Evolutionary conservation across 1,140 invertebrate genomes (phyloP).

Genomic region (Thaumatotibia leucotreta): DNA sequence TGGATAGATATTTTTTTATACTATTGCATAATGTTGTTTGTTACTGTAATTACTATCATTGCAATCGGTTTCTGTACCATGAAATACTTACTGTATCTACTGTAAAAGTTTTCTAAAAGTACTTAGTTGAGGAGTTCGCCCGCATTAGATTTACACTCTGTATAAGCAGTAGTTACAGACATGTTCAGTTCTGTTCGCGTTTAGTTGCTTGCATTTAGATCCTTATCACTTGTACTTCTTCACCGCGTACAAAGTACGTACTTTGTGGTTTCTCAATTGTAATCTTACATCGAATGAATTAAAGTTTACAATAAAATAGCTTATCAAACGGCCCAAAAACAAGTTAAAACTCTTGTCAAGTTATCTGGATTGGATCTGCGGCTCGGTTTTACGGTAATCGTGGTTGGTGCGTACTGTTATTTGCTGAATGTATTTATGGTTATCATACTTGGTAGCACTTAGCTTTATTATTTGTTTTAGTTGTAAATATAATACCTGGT

Average conservation of each 20-base stretch:
- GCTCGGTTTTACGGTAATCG: conserved; percentile 62
- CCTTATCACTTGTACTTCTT: conserved; percentile 49
- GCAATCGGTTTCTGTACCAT: too few species aligned
- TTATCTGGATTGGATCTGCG: conserved; percentile 57
- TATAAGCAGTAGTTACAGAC: conserved; percentile 49
- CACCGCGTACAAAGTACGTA: conserved; percentile 27
- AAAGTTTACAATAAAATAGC: conserved; percentile 22
- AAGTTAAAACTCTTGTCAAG: conserved; percentile 60
- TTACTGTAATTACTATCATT: too few species aligned
- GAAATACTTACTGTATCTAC: too few species aligned
- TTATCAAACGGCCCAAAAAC: conserved; percentile 25
- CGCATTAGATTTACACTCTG: too few species aligned
- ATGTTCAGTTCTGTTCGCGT: conserved; percentile 46
- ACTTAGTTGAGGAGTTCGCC: too few species aligned
- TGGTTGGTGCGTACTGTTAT: conserved; percentile 30
- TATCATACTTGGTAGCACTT: conserved; percentile 29
- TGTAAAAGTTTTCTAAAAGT: too few species aligned
- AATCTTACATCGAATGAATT: conserved; percentile 12
- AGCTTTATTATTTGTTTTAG: conserved; percentile 32
- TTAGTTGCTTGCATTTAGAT: conserved; percentile 45
- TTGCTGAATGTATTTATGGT: conserved; percentile 43
- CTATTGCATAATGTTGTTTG: too few species aligned
- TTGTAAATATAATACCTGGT: background rate
- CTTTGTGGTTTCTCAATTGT: background rate
- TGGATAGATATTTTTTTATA: too few species aligned